Evolutionary conservation across 2,113 vertebrate genomes (phyloP).

Genomic region (Turnix velox): DNA sequence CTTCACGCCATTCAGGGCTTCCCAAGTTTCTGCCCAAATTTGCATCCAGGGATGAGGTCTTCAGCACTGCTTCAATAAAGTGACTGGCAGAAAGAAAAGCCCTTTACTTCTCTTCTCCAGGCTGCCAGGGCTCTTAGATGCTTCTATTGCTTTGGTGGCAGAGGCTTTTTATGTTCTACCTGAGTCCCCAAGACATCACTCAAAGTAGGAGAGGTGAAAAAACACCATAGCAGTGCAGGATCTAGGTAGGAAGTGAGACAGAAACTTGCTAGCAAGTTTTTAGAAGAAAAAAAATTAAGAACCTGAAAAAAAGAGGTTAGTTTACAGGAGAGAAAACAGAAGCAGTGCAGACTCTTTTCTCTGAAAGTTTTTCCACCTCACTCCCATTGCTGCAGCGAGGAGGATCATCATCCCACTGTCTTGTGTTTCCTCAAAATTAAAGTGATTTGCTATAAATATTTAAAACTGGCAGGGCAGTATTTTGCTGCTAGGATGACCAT

Average conservation of each 20-base stretch:
- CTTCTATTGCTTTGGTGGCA: neutral
- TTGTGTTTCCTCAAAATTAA: accelerated
- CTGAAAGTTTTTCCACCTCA: neutral
- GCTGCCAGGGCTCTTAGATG: neutral
- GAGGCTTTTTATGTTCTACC: neutral
- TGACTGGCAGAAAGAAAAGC: neutral
- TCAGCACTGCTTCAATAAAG: neutral
- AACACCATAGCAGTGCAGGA: no score
- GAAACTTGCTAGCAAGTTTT: neutral
- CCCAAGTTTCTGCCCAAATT: neutral
- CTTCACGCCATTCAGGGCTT: neutral
- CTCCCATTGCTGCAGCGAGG: neutral
- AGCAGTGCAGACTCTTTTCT: neutral
- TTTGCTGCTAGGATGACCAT: neutral
- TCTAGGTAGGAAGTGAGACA: neutral
- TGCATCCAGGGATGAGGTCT: neutral
- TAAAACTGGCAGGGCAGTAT: neutral
- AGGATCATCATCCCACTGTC: neutral
- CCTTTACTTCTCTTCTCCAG: neutral
- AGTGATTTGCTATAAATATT: neutral
- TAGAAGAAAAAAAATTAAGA: neutral
- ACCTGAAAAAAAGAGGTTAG: neutral
- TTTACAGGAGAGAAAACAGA: neutral
- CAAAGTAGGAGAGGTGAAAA: neutral
- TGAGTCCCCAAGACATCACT: no score